Percentiles rank a stretch among this genome's conserved stretches.
These are phyloP conservation scores for Alethe diademata DNA, from an alignment of 2,113 vertebrate species.

Conservation along the genomic window DNA sequence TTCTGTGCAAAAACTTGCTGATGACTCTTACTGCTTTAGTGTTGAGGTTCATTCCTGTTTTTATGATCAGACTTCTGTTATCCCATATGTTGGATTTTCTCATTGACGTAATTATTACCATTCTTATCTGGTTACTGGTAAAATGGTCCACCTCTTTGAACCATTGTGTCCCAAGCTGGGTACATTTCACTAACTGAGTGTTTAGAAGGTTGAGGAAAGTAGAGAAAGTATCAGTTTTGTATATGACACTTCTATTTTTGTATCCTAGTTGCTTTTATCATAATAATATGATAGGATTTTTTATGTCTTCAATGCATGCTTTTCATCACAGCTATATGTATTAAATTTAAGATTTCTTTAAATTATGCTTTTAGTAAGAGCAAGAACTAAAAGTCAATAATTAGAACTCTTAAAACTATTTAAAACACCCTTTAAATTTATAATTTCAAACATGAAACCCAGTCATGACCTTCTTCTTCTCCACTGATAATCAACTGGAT, in stretches of 20 bases:
- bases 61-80: neutral
- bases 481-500: neutral
- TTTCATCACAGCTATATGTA: neutral
- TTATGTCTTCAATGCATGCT: neutral
- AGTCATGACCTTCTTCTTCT: neutral
- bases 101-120: rapidly evolving
- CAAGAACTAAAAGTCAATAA: neutral
- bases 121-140: neutral
- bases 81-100: neutral
- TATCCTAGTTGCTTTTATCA: neutral
- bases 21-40: neutral
- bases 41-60: neutral
- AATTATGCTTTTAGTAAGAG: neutral
- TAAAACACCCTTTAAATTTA: neutral
- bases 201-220: neutral
- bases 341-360: neutral
- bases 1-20: neutral
- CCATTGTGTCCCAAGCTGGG: neutral
- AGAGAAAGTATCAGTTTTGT: neutral
- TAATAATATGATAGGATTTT: neutral
- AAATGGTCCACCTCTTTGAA: neutral
- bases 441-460: neutral
- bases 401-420: neutral
- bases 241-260: neutral
- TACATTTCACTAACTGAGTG: neutral